Evolutionary conservation across 2,888 invertebrate species (phyloP), one percentile per base, ranked within the genome.

Genomic region (Tenthredo amoena): DNA sequence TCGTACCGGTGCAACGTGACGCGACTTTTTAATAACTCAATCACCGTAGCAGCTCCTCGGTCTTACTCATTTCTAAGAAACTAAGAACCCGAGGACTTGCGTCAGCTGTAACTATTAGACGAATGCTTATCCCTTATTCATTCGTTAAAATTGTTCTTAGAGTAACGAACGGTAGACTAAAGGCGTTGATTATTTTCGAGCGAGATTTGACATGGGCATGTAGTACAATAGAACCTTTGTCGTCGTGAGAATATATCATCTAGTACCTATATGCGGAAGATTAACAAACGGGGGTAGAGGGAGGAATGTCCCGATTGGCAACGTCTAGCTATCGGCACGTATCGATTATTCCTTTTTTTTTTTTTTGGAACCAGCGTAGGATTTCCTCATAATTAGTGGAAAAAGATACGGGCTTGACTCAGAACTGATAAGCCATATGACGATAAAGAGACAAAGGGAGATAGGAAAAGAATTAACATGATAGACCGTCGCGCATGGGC

Each of bases 401-500:
- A 7, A 6, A 2, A 26, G 47, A 26, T 34, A 55, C 31, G 26
- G 31, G 31, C 2, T 12, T 26, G 55, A 55, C 21, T n/a, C n/a
- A 55, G 9, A 40, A 31, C 40, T 0, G 81, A 62, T 58, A 62
- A 62, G 37, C 26, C 18, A 55, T 58, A 37, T 37, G 34, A 26
- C 1, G 40, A 81, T 62, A 43, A 40, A 37, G 31, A 81, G 62
- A 81, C 81, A 81, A 81, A 81, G 81, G 40, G 18, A 21, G 62
- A 40, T 21, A 40, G 62, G 12, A 6, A 37, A 21, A 40, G 18
- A 79, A 86, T 74, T 85, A 68, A 31, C 43, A 37, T 62, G 72
- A 79, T 62, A 81, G 31, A 50, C 47, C 21, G 12, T 62, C 50
- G 50, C 79, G 87, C 86, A 84, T 86, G 87, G 87, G 86, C 86